phyloP scores from a whole-genome alignment of 2,797 vertebrate species.

The Prionace glauca region DNA sequence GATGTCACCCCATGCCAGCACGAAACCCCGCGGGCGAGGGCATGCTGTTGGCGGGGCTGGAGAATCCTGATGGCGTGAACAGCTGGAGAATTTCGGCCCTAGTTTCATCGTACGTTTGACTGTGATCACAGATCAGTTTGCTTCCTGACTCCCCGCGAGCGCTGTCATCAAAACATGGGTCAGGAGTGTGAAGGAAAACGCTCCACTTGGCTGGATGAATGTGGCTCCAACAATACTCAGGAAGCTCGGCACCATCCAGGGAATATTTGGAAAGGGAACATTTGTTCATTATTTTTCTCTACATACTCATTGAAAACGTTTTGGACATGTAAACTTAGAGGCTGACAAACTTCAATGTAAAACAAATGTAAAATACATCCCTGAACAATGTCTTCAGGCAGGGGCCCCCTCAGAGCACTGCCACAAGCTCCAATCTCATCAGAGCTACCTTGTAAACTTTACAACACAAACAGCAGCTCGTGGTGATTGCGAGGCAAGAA shows the following conservation, averaged over 20 bases:
- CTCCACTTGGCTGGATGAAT: too few species aligned
- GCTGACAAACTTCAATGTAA: background rate
- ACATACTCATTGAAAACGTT: too few species aligned
- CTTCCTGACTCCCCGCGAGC: too few species aligned
- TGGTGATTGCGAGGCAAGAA: background rate
- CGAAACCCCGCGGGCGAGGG: too few species aligned
- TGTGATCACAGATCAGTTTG: background rate
- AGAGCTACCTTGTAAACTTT: constrained; percentile 3
- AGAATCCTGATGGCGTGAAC: too few species aligned
- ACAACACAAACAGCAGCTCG: background rate
- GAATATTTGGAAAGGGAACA: background rate
- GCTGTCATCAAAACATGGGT: too few species aligned
- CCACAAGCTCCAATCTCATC: background rate
- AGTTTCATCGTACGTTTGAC: background rate
- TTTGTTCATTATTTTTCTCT: background rate
- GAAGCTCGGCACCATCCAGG: too few species aligned
- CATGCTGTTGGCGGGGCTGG: too few species aligned
- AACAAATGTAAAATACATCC: background rate
- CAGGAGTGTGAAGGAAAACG: too few species aligned
- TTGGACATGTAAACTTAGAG: background rate
- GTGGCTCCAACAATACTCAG: too few species aligned
- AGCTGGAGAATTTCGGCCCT: too few species aligned
- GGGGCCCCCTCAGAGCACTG: background rate
- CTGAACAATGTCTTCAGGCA: background rate
- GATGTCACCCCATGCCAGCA: too few species aligned